These are phyloP conservation scores for Cryptocephalus moraei DNA, from an alignment of 2,888 invertebrate species.

Conservation along the genomic window DNA sequence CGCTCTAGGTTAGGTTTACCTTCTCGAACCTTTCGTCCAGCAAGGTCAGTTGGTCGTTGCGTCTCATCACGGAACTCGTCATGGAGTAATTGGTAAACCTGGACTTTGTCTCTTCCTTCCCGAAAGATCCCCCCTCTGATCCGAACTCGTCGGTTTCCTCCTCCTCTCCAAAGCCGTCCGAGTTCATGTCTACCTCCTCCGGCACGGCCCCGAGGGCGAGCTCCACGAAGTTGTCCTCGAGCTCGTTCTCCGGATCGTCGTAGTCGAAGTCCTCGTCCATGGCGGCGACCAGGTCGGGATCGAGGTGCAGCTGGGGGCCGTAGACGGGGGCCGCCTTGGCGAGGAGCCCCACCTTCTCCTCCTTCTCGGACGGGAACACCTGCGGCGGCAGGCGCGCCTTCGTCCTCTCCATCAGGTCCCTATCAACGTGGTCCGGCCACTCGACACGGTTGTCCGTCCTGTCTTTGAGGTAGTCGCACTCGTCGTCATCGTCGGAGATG, in stretches of 20 bases:
- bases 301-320: slow-evolving; percentile 61
- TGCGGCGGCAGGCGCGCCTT: slow-evolving; percentile 21
- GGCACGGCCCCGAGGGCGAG: slow-evolving; percentile 57
- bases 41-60: slow-evolving; percentile 72
- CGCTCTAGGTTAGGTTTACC: slow-evolving; percentile 34
- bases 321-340: slow-evolving; percentile 63
- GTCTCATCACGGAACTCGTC: slow-evolving; percentile 79
- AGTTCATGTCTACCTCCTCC: slow-evolving; percentile 39
- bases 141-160: slow-evolving; percentile 39
- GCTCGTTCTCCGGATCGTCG: slow-evolving; percentile 67
- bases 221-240: slow-evolving; percentile 89
- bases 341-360: slow-evolving; percentile 75
- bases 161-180: slow-evolving; percentile 28
- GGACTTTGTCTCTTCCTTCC: slow-evolving; percentile 71
- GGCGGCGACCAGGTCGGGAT: slow-evolving; percentile 87
- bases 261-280: slow-evolving; percentile 89
- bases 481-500: slow-evolving; percentile 86
- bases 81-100: slow-evolving; percentile 89
- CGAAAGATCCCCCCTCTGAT: slow-evolving; percentile 39
- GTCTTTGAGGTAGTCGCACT: slow-evolving; percentile 80
- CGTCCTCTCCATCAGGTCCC: slow-evolving; percentile 15
- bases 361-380: slow-evolving; percentile 41
- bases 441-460: slow-evolving; percentile 45
- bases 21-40: slow-evolving; percentile 85
- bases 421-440: slow-evolving; percentile 34